Evolutionary conservation across 2,888 invertebrate species (phyloP).

Genomic region (Heteropelma amictum): DNA sequence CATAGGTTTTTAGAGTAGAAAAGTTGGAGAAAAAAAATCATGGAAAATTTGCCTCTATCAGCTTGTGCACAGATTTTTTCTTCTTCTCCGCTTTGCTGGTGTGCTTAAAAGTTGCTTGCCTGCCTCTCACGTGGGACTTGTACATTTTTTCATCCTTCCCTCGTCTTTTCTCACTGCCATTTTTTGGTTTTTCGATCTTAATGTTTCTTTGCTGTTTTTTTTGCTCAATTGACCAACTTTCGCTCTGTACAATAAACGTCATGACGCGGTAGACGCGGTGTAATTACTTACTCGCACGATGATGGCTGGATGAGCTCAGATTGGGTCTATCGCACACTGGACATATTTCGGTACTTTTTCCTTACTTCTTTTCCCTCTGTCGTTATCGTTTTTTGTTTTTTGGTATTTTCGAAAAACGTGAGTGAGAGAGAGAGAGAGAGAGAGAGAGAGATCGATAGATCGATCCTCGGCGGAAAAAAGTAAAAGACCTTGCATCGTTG

Average conservation of each 20-base stretch:
- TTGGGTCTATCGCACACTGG: slow-evolving; percentile 76
- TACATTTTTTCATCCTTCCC: slow-evolving; percentile 14
- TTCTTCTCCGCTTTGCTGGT: not conserved
- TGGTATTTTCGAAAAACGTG: slow-evolving; percentile 19
- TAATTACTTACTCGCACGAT: slow-evolving; percentile 67
- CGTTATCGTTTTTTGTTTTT: no score
- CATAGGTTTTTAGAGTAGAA: no score
- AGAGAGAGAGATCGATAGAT: slow-evolving; percentile 12
- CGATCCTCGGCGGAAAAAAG: slow-evolving; percentile 20
- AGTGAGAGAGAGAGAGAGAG: slow-evolving; percentile 20
- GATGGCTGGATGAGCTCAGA: slow-evolving; percentile 74
- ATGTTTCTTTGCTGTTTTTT: not conserved
- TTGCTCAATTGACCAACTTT: not conserved
- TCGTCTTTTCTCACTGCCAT: not conserved
- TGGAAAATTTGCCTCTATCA: no score
- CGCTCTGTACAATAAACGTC: not conserved
- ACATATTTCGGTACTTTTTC: slow-evolving; percentile 59
- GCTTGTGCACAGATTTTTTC: no score
- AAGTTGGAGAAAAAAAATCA: no score
- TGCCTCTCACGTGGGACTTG: not conserved
- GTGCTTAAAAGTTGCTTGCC: slow-evolving; percentile 10
- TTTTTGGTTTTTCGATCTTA: not conserved
- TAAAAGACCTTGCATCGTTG: slow-evolving; percentile 35
- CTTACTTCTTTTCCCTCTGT: not conserved
- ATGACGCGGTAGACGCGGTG: slow-evolving; percentile 7